These are phyloP conservation scores for Heliconius congener DNA, from an alignment of 1,140 invertebrate species.

Conservation along the genomic window DNA sequence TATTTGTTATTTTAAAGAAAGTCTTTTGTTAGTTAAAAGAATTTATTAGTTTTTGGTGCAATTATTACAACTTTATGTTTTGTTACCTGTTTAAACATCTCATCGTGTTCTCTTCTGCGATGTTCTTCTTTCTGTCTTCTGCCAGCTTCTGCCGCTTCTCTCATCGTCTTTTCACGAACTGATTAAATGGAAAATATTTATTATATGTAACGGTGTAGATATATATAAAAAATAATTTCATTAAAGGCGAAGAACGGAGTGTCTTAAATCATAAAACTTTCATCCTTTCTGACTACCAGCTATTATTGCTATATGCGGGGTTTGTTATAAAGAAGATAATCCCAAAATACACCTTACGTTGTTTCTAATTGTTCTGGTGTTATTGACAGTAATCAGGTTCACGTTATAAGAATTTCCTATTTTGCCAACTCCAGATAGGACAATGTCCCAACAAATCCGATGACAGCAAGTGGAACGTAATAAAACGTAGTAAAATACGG, in stretches of 20 bases:
- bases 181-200: conserved; percentile 29
- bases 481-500: no score
- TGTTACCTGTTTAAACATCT: conserved; percentile 87
- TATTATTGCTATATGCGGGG: background rate
- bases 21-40: no score
- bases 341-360: background rate
- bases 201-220: no score
- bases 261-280: background rate
- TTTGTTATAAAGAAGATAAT: background rate
- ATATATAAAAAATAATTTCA: background rate
- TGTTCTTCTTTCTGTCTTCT: conserved; percentile 86
- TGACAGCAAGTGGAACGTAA: no score
- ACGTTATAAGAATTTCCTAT: no score
- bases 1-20: no score
- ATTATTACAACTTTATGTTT: background rate
- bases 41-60: no score
- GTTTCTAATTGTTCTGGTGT: no score
- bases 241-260: background rate
- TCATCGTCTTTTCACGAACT: conserved; percentile 84
- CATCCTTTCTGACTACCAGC: background rate
- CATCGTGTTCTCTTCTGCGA: conserved; percentile 86
- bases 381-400: no score
- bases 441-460: no score
- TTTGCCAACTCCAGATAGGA: no score
- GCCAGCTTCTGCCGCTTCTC: conserved; percentile 88